A percentile compares a stretch with the other conserved stretches of the same genome.
phyloP scores from a whole-genome alignment of 2,797 vertebrate species.

The Xyrichtys novacula region DNA sequence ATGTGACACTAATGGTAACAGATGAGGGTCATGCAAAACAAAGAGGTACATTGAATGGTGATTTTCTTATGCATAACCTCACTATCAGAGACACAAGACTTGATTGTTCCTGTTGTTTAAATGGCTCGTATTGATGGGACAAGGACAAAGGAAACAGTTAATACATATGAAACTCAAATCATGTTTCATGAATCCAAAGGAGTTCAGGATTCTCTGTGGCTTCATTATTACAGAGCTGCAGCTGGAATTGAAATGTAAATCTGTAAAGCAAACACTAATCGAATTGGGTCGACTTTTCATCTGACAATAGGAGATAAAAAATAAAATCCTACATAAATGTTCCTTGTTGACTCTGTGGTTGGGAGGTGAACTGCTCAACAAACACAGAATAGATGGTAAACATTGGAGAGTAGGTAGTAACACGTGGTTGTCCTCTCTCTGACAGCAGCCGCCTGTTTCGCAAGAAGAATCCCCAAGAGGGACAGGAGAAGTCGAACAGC shows the following conservation, averaged over 20 bases:
- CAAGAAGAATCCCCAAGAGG: conserved; percentile 86
- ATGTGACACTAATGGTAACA: conserved; percentile 80
- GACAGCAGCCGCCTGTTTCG: conserved; percentile 87
- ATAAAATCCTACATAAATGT: conserved; percentile 33
- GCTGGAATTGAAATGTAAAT: conserved; percentile 30
- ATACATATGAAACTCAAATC: conserved; percentile 42
- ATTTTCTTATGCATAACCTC: conserved; percentile 70
- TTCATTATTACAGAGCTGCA: not conserved
- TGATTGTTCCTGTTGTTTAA: conserved; percentile 78
- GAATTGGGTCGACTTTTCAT: conserved; percentile 25
- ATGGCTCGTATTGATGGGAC: conserved; percentile 59
- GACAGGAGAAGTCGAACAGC: conserved; percentile 89
- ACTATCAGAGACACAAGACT: conserved; percentile 73
- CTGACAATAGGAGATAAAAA: conserved; percentile 9
- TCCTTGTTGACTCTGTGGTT: conserved; percentile 36
- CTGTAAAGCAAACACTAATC: not conserved
- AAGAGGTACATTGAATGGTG: conserved; percentile 80
- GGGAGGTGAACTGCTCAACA: conserved; percentile 15
- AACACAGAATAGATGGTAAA: conserved; percentile 40
- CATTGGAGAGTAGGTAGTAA: conserved; percentile 40
- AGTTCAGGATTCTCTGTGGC: not conserved
- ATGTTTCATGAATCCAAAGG: conserved; percentile 33
- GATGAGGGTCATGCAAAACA: conserved; percentile 80
- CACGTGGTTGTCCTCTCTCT: conserved; percentile 26
- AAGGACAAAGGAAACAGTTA: conserved; percentile 42